phyloP scores from a whole-genome alignment of 2,888 invertebrate species.

The Pilophorus perplexus region DNA sequence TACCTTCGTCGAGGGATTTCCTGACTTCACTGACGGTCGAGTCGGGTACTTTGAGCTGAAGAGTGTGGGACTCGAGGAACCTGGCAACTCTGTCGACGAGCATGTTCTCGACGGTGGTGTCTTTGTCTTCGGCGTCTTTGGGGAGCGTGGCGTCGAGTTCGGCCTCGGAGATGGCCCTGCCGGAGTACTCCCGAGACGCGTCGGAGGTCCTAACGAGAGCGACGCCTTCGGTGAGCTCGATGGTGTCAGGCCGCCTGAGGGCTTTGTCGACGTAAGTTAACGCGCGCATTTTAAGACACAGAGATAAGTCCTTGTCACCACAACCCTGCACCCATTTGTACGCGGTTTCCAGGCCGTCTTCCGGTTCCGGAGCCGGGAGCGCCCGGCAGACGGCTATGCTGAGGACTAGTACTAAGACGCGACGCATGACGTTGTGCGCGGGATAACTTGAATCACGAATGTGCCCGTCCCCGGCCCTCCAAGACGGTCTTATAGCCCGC shows the following conservation, averaged over 20 bases:
- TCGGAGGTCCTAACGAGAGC: slow-evolving; percentile 55
- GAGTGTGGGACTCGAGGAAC: slow-evolving; percentile 73
- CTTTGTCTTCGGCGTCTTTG: slow-evolving; percentile 65
- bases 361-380: slow-evolving; percentile 9
- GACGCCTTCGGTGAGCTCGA: slow-evolving; percentile 55
- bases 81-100: slow-evolving; percentile 71
- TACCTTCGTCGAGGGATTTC: slow-evolving; percentile 81
- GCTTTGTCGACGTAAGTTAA: slow-evolving; percentile 67
- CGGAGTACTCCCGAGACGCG: slow-evolving; percentile 49
- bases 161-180: slow-evolving; percentile 52
- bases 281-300: slow-evolving; percentile 74
- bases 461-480: slow-evolving; percentile 19
- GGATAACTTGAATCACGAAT: slow-evolving; percentile 26
- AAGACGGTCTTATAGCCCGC: slow-evolving; percentile 43
- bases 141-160: slow-evolving; percentile 57
- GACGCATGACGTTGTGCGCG: slow-evolving; percentile 24
- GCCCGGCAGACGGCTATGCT: slow-evolving; percentile 29
- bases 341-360: slow-evolving; percentile 59
- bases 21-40: slow-evolving; percentile 70
- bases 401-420: slow-evolving; percentile 21
- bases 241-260: slow-evolving; percentile 55
- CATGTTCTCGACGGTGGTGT: slow-evolving; percentile 69
- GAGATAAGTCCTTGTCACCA: slow-evolving; percentile 63
- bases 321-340: slow-evolving; percentile 70
- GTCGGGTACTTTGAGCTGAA: slow-evolving; percentile 77